These are phyloP conservation scores for Hemicordylus capensis DNA, from an alignment of 2,113 vertebrate genomes.

Conservation along the genomic window DNA sequence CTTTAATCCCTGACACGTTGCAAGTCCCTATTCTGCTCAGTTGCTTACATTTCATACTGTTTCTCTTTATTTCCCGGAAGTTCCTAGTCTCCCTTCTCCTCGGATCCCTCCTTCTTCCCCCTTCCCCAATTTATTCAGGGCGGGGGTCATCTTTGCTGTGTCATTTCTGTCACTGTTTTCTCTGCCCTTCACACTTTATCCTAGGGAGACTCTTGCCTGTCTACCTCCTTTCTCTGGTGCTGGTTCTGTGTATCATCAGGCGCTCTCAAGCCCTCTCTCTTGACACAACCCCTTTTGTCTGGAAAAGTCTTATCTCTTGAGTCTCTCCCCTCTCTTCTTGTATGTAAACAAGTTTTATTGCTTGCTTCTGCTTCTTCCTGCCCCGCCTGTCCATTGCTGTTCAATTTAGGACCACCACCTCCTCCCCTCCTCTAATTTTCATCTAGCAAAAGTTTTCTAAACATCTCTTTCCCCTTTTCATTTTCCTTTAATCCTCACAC, in stretches of 20 bases:
- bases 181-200: too few species aligned
- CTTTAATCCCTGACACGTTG: not conserved
- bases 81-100: not conserved
- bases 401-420: not conserved
- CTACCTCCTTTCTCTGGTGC: conserved; percentile 26
- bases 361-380: not conserved
- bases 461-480: not conserved
- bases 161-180: not conserved
- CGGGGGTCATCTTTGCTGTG: not conserved
- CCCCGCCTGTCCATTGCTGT: not conserved
- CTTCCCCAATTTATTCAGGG: too few species aligned
- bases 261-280: not conserved
- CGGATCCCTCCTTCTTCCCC: not conserved
- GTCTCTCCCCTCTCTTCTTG: not conserved
- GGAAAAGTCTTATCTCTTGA: not conserved
- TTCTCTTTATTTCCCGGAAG: not conserved
- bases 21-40: not conserved
- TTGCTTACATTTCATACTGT: too few species aligned
- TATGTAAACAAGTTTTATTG: not conserved
- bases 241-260: not conserved
- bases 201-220: not conserved
- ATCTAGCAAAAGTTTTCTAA: not conserved
- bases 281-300: not conserved
- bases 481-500: too few species aligned
- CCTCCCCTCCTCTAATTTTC: not conserved